Conservation (phyloP, 2,888 invertebrate species). For the Apodemia duryi region DNA sequence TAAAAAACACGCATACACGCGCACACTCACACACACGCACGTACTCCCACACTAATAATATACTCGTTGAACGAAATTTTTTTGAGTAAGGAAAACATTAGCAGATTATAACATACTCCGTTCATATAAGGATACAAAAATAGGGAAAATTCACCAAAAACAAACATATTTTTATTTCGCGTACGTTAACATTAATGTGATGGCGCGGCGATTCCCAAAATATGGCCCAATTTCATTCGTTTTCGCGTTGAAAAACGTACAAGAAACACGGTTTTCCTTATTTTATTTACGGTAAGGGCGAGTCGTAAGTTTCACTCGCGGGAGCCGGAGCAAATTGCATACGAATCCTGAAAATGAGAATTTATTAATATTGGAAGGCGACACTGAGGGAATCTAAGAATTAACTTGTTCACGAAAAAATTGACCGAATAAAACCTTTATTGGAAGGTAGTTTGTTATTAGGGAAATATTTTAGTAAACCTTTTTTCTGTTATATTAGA, state of each 20-base stretch:
- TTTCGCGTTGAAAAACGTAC: conserved; percentile 48
- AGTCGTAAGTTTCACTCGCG: conserved; percentile 67
- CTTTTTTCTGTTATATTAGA: not conserved
- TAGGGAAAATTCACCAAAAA: not conserved
- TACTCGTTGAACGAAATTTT: no score
- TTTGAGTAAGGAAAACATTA: no score
- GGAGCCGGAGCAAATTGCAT: conserved; percentile 67
- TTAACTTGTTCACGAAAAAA: conserved; percentile 58
- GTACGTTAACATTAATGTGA: conserved; percentile 35
- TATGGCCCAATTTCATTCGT: conserved; percentile 52
- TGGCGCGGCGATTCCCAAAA: conserved; percentile 41
- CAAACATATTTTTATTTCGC: conserved; percentile 5
- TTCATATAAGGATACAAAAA: no score
- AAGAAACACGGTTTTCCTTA: conserved; percentile 42
- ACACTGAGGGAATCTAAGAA: conserved; percentile 50
- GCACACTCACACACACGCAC: no score
- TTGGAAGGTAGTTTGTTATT: not conserved
- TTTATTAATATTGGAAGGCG: conserved; percentile 75
- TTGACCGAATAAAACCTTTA: conserved; percentile 38
- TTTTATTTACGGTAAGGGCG: conserved; percentile 64
- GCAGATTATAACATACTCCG: no score
- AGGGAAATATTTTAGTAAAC: not conserved
- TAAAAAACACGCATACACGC: no score
- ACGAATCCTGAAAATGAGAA: conserved; percentile 72
- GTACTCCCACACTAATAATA: no score